Evolutionary conservation across 2,888 invertebrate species (phyloP), one percentile per base, ranked within the genome.

Genomic region (Andrena fulva): DNA sequence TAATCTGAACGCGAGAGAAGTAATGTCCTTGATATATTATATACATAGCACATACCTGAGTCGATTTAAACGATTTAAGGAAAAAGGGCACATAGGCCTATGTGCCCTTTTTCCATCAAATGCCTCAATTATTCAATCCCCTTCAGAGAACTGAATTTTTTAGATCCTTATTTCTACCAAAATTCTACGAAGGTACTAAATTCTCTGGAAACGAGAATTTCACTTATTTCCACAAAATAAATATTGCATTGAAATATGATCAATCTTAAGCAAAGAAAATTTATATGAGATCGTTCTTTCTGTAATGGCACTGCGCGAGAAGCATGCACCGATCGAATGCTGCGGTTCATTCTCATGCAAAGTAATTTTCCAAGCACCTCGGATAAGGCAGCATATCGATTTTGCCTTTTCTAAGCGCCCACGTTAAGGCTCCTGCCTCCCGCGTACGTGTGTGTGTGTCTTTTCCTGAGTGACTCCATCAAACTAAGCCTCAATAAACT

Each of bases 401-500:
- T 91, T 90, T 88, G 69, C 56, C 80, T 50, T 75, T 64, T n/a
- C 33, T 56, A 66, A 72, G 63, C 56, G 8, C 73, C 24, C 50
- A 56, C 60, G 67, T 59, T 63, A 71, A 71, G 69, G 35, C 64
- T 67, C 16, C 50, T 12, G 8, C 27, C 20, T 66, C 29, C 10
- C 10, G 31, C 33, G 54, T 68, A 33, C 42, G 42, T 50, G 20
- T 20, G 60, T n/a, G 63, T 54, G 60, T 50, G 60, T 42, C 50
- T 69, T 54, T 91, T 90, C 90, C 86, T 74, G 85, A 88, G 90
- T 88, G 91, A 92, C 91, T 93, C 93, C 92, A 93, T 93, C 92
- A 92, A 93, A 91, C 89, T 94, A 93, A 94, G 92, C 93, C 91
- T 88, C 92, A 92, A 93, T 93, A 93, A 93, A 93, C 93, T 93